A percentile compares a stretch with the other conserved stretches of the same genome.
phyloP scores from a whole-genome alignment of 2,888 invertebrate species.

The Automeris io region DNA sequence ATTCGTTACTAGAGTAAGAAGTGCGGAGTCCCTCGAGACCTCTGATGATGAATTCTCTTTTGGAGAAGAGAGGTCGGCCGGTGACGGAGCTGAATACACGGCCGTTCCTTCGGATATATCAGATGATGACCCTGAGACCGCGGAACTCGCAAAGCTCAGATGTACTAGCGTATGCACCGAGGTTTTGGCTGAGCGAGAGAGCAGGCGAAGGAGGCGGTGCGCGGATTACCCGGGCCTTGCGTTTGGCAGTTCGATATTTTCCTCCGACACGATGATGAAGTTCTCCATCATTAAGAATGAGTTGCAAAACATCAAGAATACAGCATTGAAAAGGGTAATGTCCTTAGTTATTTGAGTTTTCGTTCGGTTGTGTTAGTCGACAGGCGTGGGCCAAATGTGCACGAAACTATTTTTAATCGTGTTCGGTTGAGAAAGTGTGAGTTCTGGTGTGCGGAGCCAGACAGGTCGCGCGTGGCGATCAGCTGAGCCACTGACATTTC shows the following conservation, averaged over 20 bases:
- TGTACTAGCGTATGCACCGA: slow-evolving; percentile 94
- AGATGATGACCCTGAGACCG: slow-evolving; percentile 86
- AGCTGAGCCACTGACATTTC: slow-evolving; percentile 69
- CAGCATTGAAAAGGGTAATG: slow-evolving; percentile 96
- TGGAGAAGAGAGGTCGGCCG: slow-evolving; percentile 62
- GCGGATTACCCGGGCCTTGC: slow-evolving; percentile 95
- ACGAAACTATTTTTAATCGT: slow-evolving; percentile 69
- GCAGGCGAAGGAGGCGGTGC: slow-evolving; percentile 85
- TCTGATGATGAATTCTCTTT: slow-evolving; percentile 68
- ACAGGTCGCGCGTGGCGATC: slow-evolving; percentile 51
- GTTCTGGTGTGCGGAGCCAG: slow-evolving; percentile 35
- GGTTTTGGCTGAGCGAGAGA: slow-evolving; percentile 90
- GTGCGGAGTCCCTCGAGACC: slow-evolving; percentile 47
- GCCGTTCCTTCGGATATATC: slow-evolving; percentile 47
- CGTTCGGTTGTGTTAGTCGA: slow-evolving; percentile 46
- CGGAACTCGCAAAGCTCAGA: slow-evolving; percentile 88
- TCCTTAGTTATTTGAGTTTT: slow-evolving; percentile 68
- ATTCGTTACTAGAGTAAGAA: slow-evolving; percentile 47
- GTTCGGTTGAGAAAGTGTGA: slow-evolving; percentile 47
- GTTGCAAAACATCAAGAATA: slow-evolving; percentile 97
- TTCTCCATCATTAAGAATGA: slow-evolving; percentile 98
- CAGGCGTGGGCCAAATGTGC: slow-evolving; percentile 66
- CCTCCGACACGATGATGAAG: slow-evolving; percentile 98
- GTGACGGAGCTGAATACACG: slow-evolving; percentile 63
- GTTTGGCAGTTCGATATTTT: slow-evolving; percentile 94